A percentile compares a stretch with the other conserved stretches of the same genome.
phyloP scores from a whole-genome alignment of 2,113 vertebrate species.

The Pluvianellus socialis region DNA sequence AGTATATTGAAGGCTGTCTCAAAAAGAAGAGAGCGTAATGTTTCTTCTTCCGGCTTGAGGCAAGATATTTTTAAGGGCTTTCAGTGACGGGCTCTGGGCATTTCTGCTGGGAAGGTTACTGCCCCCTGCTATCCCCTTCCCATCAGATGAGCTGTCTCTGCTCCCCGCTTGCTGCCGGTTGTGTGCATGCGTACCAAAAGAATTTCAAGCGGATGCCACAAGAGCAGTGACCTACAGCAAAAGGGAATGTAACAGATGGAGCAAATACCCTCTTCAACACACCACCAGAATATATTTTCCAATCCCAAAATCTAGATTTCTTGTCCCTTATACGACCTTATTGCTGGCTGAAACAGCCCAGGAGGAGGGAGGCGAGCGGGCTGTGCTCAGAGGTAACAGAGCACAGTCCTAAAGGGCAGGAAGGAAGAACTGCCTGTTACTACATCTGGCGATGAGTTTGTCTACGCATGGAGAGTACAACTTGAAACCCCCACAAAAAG shows the following conservation, averaged over 20 bases:
- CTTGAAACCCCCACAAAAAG: not conserved
- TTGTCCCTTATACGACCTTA: not conserved
- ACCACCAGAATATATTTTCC: not conserved
- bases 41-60: not conserved
- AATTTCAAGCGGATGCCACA: not conserved
- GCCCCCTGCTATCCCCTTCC: not conserved
- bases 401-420: not conserved
- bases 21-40: not conserved
- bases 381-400: not conserved
- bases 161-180: not conserved
- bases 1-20: not conserved
- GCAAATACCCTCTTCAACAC: not conserved
- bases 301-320: not conserved
- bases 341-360: not conserved
- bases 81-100: not conserved
- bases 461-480: not conserved
- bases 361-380: not conserved
- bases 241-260: not conserved
- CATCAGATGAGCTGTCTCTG: not conserved
- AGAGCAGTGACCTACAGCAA: not conserved
- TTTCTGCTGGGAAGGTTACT: not conserved
- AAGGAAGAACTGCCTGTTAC: not conserved
- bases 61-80: not conserved
- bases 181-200: not conserved
- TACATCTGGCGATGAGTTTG: not conserved